Percentiles rank a stretch among this genome's conserved stretches.
phyloP scores from a whole-genome alignment of 2,797 vertebrate genomes.

The Loris lydekkerianus region DNA sequence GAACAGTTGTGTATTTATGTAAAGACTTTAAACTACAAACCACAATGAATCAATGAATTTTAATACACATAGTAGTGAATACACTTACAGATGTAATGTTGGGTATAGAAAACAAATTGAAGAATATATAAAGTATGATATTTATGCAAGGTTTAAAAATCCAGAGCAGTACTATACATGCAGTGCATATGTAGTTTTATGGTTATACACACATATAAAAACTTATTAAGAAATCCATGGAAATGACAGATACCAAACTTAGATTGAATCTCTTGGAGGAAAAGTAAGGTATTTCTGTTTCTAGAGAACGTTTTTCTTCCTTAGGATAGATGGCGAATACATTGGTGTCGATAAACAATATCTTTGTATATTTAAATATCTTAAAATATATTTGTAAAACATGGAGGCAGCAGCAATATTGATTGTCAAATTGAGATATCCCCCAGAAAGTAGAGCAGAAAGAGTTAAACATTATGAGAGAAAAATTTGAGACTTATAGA shows the following conservation, averaged over 20 bases:
- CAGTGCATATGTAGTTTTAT: background rate
- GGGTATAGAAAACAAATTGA: background rate
- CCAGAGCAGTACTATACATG: background rate
- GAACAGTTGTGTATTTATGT: constrained; percentile 7
- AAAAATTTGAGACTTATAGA: constrained; percentile 47
- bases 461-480: constrained; percentile 27
- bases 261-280: background rate
- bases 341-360: constrained; percentile 12
- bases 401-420: background rate
- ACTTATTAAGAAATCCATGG: background rate
- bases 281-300: constrained; percentile 52
- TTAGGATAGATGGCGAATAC: background rate
- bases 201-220: background rate
- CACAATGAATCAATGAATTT: constrained; percentile 34
- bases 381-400: background rate
- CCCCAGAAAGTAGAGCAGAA: constrained; percentile 38
- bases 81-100: constrained; percentile 13
- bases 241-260: constrained; percentile 40
- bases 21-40: constrained; percentile 6
- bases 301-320: background rate
- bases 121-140: constrained; percentile 22
- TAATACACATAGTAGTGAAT: background rate
- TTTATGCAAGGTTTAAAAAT: constrained; percentile 54
- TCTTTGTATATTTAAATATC: constrained; percentile 23
- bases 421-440: background rate